Base-by-base conservation (phyloP, 1,140 invertebrate genomes). In the Calycopis cecrops region DNA sequence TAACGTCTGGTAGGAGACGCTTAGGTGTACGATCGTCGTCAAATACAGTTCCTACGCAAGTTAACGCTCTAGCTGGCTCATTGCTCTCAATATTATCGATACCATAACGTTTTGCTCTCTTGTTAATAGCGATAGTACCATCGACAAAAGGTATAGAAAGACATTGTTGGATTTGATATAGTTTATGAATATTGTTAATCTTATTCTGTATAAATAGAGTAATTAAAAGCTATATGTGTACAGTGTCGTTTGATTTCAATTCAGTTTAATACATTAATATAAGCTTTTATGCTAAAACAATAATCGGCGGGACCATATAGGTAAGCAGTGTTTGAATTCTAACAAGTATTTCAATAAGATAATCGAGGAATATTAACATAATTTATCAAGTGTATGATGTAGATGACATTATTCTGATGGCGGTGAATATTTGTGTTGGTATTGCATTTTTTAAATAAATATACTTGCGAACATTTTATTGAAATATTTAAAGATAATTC, bases 101-200 rank as follows among this genome's bases (percentile, higher is more conserved):
- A 65, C 74, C 72, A 72, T 76, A 79, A 77, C 60, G 67, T 82
- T 85, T 82, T 79, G 69, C 79, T 80, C 83, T 82, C 78, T 86
- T 80, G 80, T 82, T 82, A 76, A 74, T 83, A 85, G 77, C 67
- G 69, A 80, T 85, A 85, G 79, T 79, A 82, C 73, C 77, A 79
- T 83, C 74, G 73, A 82, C 74, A 62, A 66, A 72, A 76, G 72
- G 70, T 77, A 79, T 85, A 86, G 80, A 62, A 73, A 81, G 78
- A 82, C 75, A 84, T 87, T 87, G 84, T 87, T 87, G 84, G 84
- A 87, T 87, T 87, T 87, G 84, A 87, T 82, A 87, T 87, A 87
- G 84, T 87, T 82, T 87, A 87, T 85, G 74, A 82, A 85, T 84
- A 87, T 85, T 85, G 84, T 87, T 87, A 85, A 87, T 79, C 79